A percentile compares a stretch with the other conserved stretches of the same genome.
Evolutionary conservation across 2,888 invertebrate species (phyloP).

Genomic region (Synanthedon andrenaeformis): DNA sequence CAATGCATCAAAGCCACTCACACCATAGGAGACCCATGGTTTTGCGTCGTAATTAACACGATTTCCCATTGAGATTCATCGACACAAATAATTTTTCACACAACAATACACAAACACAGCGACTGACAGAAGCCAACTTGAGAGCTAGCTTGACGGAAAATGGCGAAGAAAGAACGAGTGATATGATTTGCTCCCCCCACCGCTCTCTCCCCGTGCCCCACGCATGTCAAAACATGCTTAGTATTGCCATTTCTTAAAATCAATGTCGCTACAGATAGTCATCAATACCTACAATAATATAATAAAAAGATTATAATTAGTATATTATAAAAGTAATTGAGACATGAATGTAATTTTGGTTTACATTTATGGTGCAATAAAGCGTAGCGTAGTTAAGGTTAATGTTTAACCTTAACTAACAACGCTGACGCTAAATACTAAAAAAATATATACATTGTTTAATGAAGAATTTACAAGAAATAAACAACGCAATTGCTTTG

Average conservation of each 20-base stretch:
- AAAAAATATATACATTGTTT: too few species aligned
- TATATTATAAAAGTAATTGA: too few species aligned
- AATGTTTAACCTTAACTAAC: too few species aligned
- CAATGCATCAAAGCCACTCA: slow-evolving; percentile 65
- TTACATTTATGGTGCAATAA: too few species aligned
- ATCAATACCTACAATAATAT: too few species aligned
- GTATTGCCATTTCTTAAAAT: too few species aligned
- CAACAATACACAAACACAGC: slow-evolving; percentile 69
- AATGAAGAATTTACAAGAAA: too few species aligned
- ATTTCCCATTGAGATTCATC: slow-evolving; percentile 69
- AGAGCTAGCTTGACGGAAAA: slow-evolving; percentile 66
- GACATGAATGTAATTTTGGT: too few species aligned
- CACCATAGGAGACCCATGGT: slow-evolving; percentile 65
- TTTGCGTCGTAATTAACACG: slow-evolving; percentile 61
- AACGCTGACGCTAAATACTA: too few species aligned
- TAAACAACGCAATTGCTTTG: too few species aligned
- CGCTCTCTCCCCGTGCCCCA: slow-evolving; percentile 23
- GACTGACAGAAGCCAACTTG: slow-evolving; percentile 68
- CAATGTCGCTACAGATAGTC: background rate
- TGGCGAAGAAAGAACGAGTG: slow-evolving; percentile 53
- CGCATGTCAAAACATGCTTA: slow-evolving; percentile 27
- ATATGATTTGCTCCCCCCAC: slow-evolving; percentile 32
- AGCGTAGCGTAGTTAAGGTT: too few species aligned
- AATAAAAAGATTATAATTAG: too few species aligned
- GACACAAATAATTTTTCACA: slow-evolving; percentile 66